A percentile compares a stretch with the other conserved stretches of the same genome.
Conservation (phyloP, 2,797 vertebrate species). For the Ptychadena robeensis region DNA sequence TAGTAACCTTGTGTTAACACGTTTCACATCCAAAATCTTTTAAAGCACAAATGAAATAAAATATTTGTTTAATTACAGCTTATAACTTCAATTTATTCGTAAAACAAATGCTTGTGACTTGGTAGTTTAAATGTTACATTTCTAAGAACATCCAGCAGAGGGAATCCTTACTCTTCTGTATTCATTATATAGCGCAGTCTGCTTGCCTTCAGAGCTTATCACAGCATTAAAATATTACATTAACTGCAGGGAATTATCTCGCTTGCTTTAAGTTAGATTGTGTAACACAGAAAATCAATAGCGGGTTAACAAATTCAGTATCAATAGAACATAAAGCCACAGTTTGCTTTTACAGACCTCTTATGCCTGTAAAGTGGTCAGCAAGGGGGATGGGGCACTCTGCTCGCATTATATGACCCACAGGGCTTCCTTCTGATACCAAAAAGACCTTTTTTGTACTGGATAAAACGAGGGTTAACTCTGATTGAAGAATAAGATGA, state of each 20-base stretch:
- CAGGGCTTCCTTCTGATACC: slow-evolving; percentile 24
- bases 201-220: neutral
- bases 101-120: neutral
- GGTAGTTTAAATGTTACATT: neutral
- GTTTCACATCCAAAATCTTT: neutral
- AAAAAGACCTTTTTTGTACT: slow-evolving; percentile 36
- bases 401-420: slow-evolving; percentile 33
- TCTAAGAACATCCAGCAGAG: slow-evolving; percentile 77
- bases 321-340: slow-evolving; percentile 76
- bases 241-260: slow-evolving; percentile 77
- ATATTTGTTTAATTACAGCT: neutral
- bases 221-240: slow-evolving; percentile 68
- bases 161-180: slow-evolving; percentile 89
- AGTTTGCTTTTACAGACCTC: slow-evolving; percentile 69
- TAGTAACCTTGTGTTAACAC: neutral
- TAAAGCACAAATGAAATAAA: neutral
- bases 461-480: slow-evolving; percentile 47
- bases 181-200: neutral
- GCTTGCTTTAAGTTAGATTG: slow-evolving; percentile 78
- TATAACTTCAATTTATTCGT: neutral
- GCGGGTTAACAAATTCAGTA: slow-evolving; percentile 80
- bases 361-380: slow-evolving; percentile 53
- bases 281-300: slow-evolving; percentile 79
- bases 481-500: slow-evolving; percentile 48
- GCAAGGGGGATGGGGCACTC: neutral